These are phyloP conservation scores for Athripsodes cinereus DNA, from an alignment of 2,888 invertebrate species.

Conservation along the genomic window DNA sequence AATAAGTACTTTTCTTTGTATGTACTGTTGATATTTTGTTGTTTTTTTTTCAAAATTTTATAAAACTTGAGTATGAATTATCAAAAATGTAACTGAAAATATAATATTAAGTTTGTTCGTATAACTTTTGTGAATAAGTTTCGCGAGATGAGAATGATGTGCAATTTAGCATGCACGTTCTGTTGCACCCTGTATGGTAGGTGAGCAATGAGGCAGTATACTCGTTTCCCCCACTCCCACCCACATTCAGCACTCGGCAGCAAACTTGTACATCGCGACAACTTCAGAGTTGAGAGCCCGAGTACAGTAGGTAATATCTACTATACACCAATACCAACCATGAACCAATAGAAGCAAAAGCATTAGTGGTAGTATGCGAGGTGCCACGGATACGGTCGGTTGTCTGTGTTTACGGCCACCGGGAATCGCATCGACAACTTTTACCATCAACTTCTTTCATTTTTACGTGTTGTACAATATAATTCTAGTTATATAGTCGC, in stretches of 20 bases:
- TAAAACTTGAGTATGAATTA: too few species aligned
- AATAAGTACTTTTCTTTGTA: too few species aligned
- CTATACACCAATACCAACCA: background rate
- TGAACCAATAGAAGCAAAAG: background rate
- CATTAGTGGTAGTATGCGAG: slow-evolving; percentile 1
- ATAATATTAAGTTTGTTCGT: too few species aligned
- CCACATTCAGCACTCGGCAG: background rate
- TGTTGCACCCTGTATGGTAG: background rate
- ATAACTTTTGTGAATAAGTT: too few species aligned
- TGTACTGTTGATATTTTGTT: too few species aligned
- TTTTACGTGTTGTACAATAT: too few species aligned
- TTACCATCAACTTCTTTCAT: background rate
- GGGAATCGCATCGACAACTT: slow-evolving; percentile 1
- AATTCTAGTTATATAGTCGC: too few species aligned
- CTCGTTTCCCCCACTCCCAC: background rate
- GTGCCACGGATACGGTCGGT: background rate
- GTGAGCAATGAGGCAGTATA: background rate
- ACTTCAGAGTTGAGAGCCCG: background rate
- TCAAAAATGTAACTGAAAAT: too few species aligned
- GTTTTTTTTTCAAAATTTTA: too few species aligned
- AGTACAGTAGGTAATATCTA: too few species aligned
- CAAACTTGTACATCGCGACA: background rate
- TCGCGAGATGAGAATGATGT: too few species aligned
- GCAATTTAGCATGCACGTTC: background rate
- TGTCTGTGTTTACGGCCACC: background rate